Conservation (phyloP, 2,113 vertebrate genomes). For the Syrrhaptes paradoxus region DNA sequence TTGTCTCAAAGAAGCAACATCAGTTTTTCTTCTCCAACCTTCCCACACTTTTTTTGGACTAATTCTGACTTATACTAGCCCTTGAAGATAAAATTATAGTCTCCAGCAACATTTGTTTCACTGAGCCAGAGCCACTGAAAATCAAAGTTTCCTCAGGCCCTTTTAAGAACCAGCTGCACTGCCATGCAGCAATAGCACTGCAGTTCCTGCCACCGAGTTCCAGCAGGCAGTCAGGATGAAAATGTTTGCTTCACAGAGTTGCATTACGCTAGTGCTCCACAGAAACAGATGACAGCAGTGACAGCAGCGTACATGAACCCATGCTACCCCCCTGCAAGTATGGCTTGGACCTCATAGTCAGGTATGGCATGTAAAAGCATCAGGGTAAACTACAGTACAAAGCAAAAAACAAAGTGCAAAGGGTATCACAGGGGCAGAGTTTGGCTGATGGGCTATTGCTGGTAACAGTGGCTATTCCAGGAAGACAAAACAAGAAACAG, state of each 20-base stretch:
- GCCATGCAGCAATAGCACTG: neutral
- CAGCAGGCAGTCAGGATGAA: neutral
- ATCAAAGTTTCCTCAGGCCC: neutral
- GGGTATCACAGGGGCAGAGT: neutral
- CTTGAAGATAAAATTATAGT: neutral
- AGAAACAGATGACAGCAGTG: neutral
- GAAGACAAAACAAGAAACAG: neutral
- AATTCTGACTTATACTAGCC: neutral
- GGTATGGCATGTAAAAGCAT: neutral
- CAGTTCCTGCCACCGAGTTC: neutral
- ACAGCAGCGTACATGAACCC: neutral
- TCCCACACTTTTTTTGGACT: neutral
- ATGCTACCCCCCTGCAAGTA: neutral
- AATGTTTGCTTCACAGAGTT: rapidly evolving
- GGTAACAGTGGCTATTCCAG: neutral
- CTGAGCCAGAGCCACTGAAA: neutral
- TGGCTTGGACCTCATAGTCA: neutral
- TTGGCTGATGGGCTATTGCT: neutral
- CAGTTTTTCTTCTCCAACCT: neutral
- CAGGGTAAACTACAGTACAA: neutral
- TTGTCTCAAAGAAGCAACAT: neutral
- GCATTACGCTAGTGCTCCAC: rapidly evolving
- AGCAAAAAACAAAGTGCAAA: neutral
- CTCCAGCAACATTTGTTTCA: neutral
- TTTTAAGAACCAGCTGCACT: rapidly evolving